Base-by-base conservation (phyloP, 2,888 invertebrate genomes). In the Xanthia icteritia region DNA sequence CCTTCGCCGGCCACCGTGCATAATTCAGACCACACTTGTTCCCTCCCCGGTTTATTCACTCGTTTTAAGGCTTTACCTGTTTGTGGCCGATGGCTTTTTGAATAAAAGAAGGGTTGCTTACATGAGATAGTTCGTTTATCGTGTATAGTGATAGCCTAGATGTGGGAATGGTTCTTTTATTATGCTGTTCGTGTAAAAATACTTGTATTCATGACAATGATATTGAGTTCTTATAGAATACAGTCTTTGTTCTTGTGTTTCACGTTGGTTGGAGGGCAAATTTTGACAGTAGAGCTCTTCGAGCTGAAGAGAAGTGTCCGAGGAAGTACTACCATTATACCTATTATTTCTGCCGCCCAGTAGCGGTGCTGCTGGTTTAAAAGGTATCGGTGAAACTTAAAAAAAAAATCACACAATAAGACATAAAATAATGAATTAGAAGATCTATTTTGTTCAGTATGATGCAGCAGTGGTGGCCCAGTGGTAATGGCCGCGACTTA, bases 1-100 rank as follows among this genome's bases (percentile, higher is more conserved):
- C 86, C 73, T 64, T 42, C 48, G 79, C 84, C 74, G 80, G 74
- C 78, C 86, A 48, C 64, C 42, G 70, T 86, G 89, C 83, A 86
- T 89, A 89, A 91, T 91, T 91, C 81, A 91, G 71, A 61, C 77
- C 67, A 70, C 90, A 89, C 89, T 90, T 87, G 90, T 90, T 82
- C 71, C 76, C 58, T 56, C 71, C 48, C 84, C 88, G 72, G 87
- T 85, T 90, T 88, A 90, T 87, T 89, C 84, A 85, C 77, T 84
- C 73, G 82, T 82, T 85, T 79, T 76, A 84, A 77, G 73, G 78
- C 76, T 54, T 79, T 75, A 73, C 58, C 36, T 75, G 74, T 77
- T 75, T 77, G 75, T 67, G 60, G 45, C n/a, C 64, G 77, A 74
- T 81, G 65, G 74, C 56, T 75, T 82, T 85, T 77, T 84, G 73